A percentile compares a stretch with the other conserved stretches of the same genome.
phyloP scores from a whole-genome alignment of 2,888 invertebrate genomes.

The Pammene aurita region DNA sequence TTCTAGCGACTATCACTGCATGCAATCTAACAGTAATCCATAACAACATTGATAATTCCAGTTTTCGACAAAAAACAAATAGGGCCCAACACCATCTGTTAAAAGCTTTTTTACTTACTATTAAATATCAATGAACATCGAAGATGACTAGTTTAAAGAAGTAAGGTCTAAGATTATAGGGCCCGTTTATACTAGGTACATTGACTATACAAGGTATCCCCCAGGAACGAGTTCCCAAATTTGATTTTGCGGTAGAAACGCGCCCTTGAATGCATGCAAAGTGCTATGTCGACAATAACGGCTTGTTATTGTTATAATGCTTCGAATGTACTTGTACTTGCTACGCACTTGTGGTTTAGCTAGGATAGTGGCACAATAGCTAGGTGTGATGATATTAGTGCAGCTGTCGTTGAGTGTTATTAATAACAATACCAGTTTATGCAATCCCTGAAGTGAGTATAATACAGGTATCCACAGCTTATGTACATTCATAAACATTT shows the following conservation, averaged over 20 bases:
- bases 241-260: not conserved
- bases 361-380: slow-evolving; percentile 19
- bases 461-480: not conserved
- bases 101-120: not conserved
- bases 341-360: slow-evolving; percentile 7
- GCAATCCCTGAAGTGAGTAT: slow-evolving; percentile 6
- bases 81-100: not conserved
- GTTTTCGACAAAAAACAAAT: slow-evolving; percentile 1
- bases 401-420: not conserved
- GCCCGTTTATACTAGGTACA: not conserved
- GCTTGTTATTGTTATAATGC: slow-evolving; percentile 11
- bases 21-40: slow-evolving; percentile 10
- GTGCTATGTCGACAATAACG: slow-evolving; percentile 24
- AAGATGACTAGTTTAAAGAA: too few relatives aligned
- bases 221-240: too few relatives aligned
- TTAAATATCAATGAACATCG: not conserved
- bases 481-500: not conserved
- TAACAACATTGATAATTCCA: slow-evolving; percentile 1
- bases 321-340: not conserved
- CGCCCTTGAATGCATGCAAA: slow-evolving; percentile 28
- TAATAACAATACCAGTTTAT: slow-evolving; percentile 1
- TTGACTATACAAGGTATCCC: too few relatives aligned
- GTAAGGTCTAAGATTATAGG: not conserved
- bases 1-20: slow-evolving; percentile 16
- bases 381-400: slow-evolving; percentile 21